A percentile compares a stretch with the other conserved stretches of the same genome.
Conservation (phyloP, 2,888 invertebrate species). For the Ormyrus thymus region DNA sequence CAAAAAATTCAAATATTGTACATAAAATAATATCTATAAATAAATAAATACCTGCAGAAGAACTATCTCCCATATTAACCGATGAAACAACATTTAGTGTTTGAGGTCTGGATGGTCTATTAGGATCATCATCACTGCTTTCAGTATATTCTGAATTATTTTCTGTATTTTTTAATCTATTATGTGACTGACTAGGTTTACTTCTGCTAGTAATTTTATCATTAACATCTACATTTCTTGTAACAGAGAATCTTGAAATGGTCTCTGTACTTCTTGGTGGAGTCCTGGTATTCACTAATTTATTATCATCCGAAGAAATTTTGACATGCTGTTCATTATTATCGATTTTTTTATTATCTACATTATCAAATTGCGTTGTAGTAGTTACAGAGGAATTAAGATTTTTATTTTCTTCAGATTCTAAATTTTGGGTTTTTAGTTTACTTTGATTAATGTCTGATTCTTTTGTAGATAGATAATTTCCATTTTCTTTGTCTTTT, state of each 20-base stretch:
- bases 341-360: conserved; percentile 49
- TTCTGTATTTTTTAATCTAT: conserved; percentile 44
- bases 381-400: conserved; percentile 21
- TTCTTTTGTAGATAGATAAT: conserved; percentile 37
- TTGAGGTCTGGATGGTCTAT: conserved; percentile 68
- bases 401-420: conserved; percentile 46
- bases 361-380: conserved; percentile 29
- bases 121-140: conserved; percentile 62
- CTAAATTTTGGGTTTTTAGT: conserved; percentile 13
- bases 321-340: conserved; percentile 37
- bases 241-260: conserved; percentile 55
- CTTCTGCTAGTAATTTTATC: conserved; percentile 52
- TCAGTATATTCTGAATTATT: conserved; percentile 58
- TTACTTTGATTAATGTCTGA: conserved; percentile 28
- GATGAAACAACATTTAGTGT: conserved; percentile 69
- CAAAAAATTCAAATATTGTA: conserved; percentile 5
- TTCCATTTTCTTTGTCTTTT: conserved; percentile 50
- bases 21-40: neutral
- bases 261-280: conserved; percentile 50
- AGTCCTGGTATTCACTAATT: conserved; percentile 20
- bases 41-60: conserved; percentile 59
- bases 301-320: conserved; percentile 29
- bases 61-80: conserved; percentile 62
- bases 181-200: conserved; percentile 46
- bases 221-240: conserved; percentile 56